Percentiles rank a stretch among this genome's conserved stretches.
These are phyloP conservation scores for Danaus melanippus DNA, from an alignment of 1,140 invertebrate species.

Conservation along the genomic window DNA sequence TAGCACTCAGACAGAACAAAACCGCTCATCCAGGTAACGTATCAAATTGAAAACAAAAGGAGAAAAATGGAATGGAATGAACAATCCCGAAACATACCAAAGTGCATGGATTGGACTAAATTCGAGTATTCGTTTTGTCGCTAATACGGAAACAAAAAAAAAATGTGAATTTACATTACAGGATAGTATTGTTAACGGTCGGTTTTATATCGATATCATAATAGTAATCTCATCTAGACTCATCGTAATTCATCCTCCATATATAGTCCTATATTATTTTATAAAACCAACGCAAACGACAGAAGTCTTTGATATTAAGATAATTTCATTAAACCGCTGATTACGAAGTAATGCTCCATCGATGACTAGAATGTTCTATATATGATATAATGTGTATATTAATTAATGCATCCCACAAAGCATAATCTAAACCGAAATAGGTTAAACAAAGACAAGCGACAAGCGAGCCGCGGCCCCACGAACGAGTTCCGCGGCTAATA, in stretches of 20 bases:
- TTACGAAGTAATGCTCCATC: too few relatives aligned
- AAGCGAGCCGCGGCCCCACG: slow-evolving; percentile 41
- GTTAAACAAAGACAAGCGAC: slow-evolving; percentile 58
- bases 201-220: too few relatives aligned
- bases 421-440: slow-evolving; percentile 67
- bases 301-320: too few relatives aligned
- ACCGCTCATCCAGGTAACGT: slow-evolving; percentile 35
- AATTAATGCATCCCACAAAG: slow-evolving; percentile 55
- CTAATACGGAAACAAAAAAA: slow-evolving; percentile 41
- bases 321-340: too few relatives aligned
- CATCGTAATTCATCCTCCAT: too few relatives aligned
- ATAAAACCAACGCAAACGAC: too few relatives aligned
- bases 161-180: too few relatives aligned
- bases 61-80: slow-evolving; percentile 47
- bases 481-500: slow-evolving; percentile 56
- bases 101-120: slow-evolving; percentile 49
- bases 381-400: slow-evolving; percentile 24
- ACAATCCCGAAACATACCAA: slow-evolving; percentile 49
- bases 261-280: too few relatives aligned
- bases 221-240: too few relatives aligned
- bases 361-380: too few relatives aligned
- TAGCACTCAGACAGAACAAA: slow-evolving; percentile 51
- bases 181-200: too few relatives aligned
- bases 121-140: slow-evolving; percentile 44
- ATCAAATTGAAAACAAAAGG: slow-evolving; percentile 45